Evolutionary conservation across 2,113 vertebrate genomes (phyloP), one percentile per base, ranked within the genome.

Genomic region (Rousettus leschenaultii): DNA sequence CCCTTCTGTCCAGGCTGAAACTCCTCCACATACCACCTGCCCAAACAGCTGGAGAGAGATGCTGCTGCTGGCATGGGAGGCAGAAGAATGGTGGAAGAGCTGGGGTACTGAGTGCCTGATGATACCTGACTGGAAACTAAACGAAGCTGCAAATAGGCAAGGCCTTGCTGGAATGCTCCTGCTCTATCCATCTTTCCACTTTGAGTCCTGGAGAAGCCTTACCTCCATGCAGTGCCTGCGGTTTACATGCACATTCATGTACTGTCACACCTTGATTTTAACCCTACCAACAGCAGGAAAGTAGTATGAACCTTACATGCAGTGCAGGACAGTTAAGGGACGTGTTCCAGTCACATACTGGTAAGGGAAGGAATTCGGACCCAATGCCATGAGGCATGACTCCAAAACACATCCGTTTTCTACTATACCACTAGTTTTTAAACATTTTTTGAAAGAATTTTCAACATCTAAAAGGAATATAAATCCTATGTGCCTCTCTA

Each of bases 21-120:
- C 65, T 10, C 83, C 96, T 86, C 77, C 73, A 24, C 7, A 24
- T 24, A 28, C 74, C 92, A 68, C 73, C 86, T 95, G 97, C 43
- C 79, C 79, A 74, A 86, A 89, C 43, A 93, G n/a, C 85, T 45
- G n/a, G 38, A 84, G 75, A 71, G 74, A 43, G n/a, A n/a, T 7
- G 38, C 57, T 43, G 24, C 38, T 3, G 11, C 65, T 0, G 9
- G 51, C 0, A 1, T 43, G 61, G 85, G 71, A 92, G 68, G 59
- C 40, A 63, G 70, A 80, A 26, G 45, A 15, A 73, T 11, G 21
- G 43, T 0, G 3, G 53, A 28, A 26, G 21, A 55, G 40, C 35
- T 16, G 24, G 80, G 13, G 15, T 21, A 9, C 48, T 1, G 24
- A 40, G 73, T 0, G 16, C 53, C 15, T 1, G 0, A 2, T 0